These are phyloP conservation scores for Dunckerocampus dactyliophorus DNA, from an alignment of 2,113 vertebrate genomes.

Conservation along the genomic window DNA sequence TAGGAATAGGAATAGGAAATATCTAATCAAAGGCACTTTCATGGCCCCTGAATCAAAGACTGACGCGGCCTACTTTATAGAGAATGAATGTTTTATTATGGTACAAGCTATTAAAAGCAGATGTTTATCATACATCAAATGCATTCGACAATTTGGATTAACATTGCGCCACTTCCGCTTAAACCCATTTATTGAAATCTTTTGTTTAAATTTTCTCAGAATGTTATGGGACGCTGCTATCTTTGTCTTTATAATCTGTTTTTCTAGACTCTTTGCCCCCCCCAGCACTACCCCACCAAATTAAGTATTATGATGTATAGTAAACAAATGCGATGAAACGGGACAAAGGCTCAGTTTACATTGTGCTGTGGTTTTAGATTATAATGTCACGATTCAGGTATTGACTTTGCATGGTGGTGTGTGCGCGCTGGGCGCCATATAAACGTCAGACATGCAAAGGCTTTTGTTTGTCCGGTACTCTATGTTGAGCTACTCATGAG, in stretches of 20 bases:
- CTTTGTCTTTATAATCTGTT: conserved; percentile 1
- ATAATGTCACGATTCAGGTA: conserved; percentile 40
- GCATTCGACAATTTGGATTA: neutral
- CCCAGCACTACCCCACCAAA: neutral
- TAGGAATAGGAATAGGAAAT: neutral
- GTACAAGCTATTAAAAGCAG: neutral
- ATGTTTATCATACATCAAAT: neutral
- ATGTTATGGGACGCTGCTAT: neutral
- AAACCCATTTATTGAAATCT: neutral
- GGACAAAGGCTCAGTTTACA: conserved; percentile 48
- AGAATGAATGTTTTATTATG: neutral
- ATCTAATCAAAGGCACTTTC: neutral
- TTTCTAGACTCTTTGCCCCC: neutral
- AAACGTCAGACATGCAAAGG: conserved; percentile 18
- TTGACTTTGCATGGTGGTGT: conserved; percentile 23
- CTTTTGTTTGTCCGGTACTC: conserved; percentile 1
- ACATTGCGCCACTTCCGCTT: neutral
- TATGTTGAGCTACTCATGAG: conserved; percentile 30
- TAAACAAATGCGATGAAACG: conserved; percentile 44
- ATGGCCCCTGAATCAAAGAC: neutral
- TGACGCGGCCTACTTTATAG: neutral
- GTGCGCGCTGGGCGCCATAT: neutral
- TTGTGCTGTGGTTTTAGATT: conserved; percentile 44
- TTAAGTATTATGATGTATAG: conserved; percentile 22
- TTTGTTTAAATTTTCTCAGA: neutral